phyloP scores from a whole-genome alignment of 2,888 invertebrate species.

The Cantharis rustica region DNA sequence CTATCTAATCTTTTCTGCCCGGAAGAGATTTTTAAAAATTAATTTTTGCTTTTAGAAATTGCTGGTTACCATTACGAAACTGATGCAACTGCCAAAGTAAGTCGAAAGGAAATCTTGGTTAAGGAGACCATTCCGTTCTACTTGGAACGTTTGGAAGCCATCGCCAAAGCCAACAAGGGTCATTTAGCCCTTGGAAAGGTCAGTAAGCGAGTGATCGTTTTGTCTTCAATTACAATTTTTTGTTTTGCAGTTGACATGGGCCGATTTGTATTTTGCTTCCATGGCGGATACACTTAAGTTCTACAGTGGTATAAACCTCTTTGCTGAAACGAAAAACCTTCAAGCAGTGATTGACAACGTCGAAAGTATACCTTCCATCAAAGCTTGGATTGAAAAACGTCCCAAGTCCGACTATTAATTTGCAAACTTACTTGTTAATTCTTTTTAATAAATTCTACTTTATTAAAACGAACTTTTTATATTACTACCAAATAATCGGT shows the following conservation, averaged over 20 bases:
- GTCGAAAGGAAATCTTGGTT: slow-evolving; percentile 56
- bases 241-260: slow-evolving; percentile 64
- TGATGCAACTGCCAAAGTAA: slow-evolving; percentile 58
- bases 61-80: slow-evolving; percentile 60
- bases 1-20: neutral
- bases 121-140: slow-evolving; percentile 62
- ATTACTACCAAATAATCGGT: too few relatives aligned
- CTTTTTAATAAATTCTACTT: too few relatives aligned
- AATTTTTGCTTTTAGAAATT: slow-evolving; percentile 52
- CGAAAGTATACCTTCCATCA: slow-evolving; percentile 62
- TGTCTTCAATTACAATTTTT: neutral
- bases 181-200: slow-evolving; percentile 55
- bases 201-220: neutral
- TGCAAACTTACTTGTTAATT: too few relatives aligned
- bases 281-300: slow-evolving; percentile 64
- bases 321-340: slow-evolving; percentile 63
- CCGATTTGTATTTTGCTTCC: slow-evolving; percentile 65
- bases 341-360: slow-evolving; percentile 62
- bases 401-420: slow-evolving; percentile 48
- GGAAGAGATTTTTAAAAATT: neutral
- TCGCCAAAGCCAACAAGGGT: slow-evolving; percentile 64
- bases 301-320: slow-evolving; percentile 61
- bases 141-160: slow-evolving; percentile 61
- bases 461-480: too few relatives aligned
- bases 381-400: slow-evolving; percentile 68